phyloP scores from a whole-genome alignment of 2,113 vertebrate genomes.

The Ammospiza nelsoni region DNA sequence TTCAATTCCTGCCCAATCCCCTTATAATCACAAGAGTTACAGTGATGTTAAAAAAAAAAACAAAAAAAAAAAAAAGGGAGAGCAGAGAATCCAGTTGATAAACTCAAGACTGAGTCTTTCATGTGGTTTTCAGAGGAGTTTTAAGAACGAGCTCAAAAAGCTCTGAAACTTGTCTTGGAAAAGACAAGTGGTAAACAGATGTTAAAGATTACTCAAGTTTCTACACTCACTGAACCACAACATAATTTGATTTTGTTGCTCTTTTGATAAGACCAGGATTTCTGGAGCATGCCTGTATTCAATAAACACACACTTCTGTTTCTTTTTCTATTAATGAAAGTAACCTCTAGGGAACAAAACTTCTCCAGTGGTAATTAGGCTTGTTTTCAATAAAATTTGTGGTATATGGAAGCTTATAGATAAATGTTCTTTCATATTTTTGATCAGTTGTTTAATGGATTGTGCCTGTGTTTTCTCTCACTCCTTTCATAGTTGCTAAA shows the following conservation, averaged over 20 bases:
- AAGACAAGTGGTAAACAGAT: constrained; percentile 8
- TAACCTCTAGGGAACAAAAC: not conserved
- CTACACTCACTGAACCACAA: not conserved
- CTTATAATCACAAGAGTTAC: not conserved
- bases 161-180: not conserved
- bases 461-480: not conserved
- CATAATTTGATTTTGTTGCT: not conserved
- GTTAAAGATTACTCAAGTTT: constrained; percentile 9
- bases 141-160: not conserved
- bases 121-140: not conserved
- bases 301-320: not conserved
- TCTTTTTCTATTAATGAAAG: constrained; percentile 16
- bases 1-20: not conserved
- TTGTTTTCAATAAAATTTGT: not conserved
- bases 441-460: not conserved
- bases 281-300: not conserved
- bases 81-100: not conserved
- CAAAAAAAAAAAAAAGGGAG: not conserved
- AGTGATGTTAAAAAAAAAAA: not conserved
- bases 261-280: not conserved
- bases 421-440: not conserved
- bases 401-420: not conserved
- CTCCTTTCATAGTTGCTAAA: not conserved
- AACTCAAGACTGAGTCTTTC: not conserved
- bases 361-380: not conserved